These are phyloP conservation scores for Poeciliopsis presidionis DNA, from an alignment of 2,797 vertebrate species.

Conservation along the genomic window DNA sequence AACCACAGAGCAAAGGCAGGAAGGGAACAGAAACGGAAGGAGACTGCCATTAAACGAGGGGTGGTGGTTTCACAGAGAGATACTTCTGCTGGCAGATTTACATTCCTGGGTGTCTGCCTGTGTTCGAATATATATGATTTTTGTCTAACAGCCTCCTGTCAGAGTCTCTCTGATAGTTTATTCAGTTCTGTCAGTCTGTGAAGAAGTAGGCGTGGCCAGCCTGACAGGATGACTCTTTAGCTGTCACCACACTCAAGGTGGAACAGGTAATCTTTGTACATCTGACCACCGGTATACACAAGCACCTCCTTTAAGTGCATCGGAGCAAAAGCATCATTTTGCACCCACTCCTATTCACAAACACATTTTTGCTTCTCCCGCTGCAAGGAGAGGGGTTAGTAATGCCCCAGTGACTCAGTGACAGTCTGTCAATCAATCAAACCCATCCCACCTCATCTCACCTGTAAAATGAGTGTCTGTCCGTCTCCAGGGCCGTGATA, in stretches of 20 bases:
- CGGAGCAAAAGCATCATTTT: conserved; percentile 23
- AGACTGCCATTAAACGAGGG: conserved; percentile 14
- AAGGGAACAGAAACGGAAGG: conserved; percentile 1
- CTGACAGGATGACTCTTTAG: conserved; percentile 71
- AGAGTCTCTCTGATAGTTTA: conserved; percentile 40
- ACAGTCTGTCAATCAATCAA: conserved; percentile 78
- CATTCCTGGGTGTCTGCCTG: conserved; percentile 21
- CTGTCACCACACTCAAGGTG: conserved; percentile 71
- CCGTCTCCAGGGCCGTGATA: conserved; percentile 74
- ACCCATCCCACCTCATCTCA: conserved; percentile 67
- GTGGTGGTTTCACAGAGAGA: conserved; percentile 29
- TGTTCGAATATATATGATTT: conserved; percentile 38
- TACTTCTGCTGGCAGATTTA: conserved; percentile 28
- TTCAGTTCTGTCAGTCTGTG: conserved; percentile 65
- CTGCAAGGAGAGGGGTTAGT: conserved; percentile 55
- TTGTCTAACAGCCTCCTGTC: conserved; percentile 44
- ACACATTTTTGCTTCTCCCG: conserved; percentile 55
- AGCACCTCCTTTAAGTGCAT: conserved; percentile 42
- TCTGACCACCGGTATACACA: conserved; percentile 55
- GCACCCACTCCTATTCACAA: conserved; percentile 31
- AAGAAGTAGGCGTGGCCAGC: conserved; percentile 49
- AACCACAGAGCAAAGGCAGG: conserved; percentile 42
- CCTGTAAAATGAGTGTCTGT: conserved; percentile 77
- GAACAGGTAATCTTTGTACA: conserved; percentile 68
- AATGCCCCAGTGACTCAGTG: conserved; percentile 71